Conservation (phyloP, 1,140 invertebrate genomes). For the Leptinotarsa texana region DNA sequence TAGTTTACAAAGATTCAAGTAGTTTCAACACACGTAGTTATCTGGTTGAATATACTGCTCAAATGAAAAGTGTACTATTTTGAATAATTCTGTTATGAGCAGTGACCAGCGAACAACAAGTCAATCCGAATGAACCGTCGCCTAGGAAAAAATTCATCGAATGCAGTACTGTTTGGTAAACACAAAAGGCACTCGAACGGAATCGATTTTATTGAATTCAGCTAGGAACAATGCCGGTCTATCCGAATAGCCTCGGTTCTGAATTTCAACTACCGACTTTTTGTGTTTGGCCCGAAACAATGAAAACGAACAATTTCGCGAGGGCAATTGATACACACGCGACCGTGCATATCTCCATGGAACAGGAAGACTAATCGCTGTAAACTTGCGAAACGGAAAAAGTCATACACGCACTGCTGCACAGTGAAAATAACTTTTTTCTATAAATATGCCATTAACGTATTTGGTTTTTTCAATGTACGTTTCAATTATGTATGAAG, state of each 20-base stretch:
- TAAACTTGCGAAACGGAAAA: background rate
- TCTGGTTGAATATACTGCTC: too few relatives aligned
- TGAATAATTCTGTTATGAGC: too few relatives aligned
- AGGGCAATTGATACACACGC: slow-evolving; percentile 5
- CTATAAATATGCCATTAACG: too few relatives aligned
- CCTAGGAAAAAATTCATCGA: too few relatives aligned
- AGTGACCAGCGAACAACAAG: too few relatives aligned
- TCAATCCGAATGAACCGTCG: too few relatives aligned
- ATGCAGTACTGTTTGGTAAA: background rate
- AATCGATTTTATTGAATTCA: background rate
- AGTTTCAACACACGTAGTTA: too few relatives aligned
- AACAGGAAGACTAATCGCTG: slow-evolving; percentile 5
- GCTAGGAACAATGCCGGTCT: background rate
- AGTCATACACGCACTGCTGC: background rate
- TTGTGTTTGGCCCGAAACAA: background rate
- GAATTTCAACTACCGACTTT: slow-evolving; percentile 4
- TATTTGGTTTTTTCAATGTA: too few relatives aligned
- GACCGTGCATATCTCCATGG: background rate
- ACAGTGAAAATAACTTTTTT: too few relatives aligned
- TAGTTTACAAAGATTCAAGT: too few relatives aligned
- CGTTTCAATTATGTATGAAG: too few relatives aligned
- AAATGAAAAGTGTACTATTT: too few relatives aligned
- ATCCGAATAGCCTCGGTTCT: background rate
- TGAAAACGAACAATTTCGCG: background rate
- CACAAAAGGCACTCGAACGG: background rate